Evolutionary conservation across 2,113 vertebrate species (phyloP).

Genomic region (Aleadryas rufinucha): DNA sequence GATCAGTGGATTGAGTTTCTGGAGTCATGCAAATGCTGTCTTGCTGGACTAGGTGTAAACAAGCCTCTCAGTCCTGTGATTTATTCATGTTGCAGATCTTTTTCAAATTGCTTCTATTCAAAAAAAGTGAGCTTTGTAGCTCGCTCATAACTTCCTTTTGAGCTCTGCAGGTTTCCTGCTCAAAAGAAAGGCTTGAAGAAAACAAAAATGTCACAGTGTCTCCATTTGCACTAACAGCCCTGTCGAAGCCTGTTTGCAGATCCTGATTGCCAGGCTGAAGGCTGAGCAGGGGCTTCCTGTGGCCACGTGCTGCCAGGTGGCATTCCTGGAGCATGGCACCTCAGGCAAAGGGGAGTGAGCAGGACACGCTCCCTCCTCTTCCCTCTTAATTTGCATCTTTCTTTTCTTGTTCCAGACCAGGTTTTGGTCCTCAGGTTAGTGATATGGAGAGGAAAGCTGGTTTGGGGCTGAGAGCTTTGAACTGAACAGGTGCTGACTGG

Average conservation of each 20-base stretch:
- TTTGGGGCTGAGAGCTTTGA: background rate
- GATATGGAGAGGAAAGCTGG: background rate
- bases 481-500: background rate
- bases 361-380: background rate
- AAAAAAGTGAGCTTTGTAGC: background rate
- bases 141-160: background rate
- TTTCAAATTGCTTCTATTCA: background rate
- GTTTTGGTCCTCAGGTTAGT: background rate
- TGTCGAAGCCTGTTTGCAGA: background rate
- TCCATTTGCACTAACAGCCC: background rate
- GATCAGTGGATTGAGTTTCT: background rate
- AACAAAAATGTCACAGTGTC: background rate
- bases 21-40: background rate
- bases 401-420: background rate
- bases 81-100: background rate
- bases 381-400: background rate
- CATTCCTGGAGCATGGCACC: background rate
- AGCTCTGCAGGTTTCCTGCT: background rate
- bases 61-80: background rate
- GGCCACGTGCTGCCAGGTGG: rapidly evolving
- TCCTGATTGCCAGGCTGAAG: background rate
- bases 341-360: background rate
- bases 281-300: background rate
- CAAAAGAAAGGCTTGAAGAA: background rate
- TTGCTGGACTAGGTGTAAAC: background rate